Conservation (phyloP, 2,113 vertebrate genomes). For the Petromus typicus region DNA sequence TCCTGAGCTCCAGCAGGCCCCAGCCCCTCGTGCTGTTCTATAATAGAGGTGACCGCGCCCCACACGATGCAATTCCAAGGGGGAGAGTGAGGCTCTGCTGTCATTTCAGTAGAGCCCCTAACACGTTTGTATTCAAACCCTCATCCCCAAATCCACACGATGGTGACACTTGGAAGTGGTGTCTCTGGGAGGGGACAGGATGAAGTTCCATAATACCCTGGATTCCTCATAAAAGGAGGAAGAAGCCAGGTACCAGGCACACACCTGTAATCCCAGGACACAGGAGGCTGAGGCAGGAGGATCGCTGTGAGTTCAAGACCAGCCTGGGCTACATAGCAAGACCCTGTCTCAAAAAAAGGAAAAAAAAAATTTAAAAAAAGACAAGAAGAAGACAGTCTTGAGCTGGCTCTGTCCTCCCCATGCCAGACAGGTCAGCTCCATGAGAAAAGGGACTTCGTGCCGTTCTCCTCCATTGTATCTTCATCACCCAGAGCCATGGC, state of each 20-base stretch:
- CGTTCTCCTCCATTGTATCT: neutral
- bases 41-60: rapidly evolving
- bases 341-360: neutral
- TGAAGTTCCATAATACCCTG: neutral
- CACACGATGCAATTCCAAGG: neutral
- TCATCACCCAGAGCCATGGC: neutral
- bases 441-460: neutral
- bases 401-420: neutral
- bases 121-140: neutral
- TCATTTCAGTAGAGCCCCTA: neutral
- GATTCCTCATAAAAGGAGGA: neutral
- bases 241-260: neutral
- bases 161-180: neutral
- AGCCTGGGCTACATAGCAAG: neutral
- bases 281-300: neutral
- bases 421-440: neutral
- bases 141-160: neutral
- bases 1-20: rapidly evolving
- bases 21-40: too few species aligned
- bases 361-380: neutral
- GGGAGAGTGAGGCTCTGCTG: too few species aligned
- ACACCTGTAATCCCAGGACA: neutral
- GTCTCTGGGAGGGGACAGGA: neutral
- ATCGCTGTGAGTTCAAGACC: neutral
- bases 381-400: neutral